Evolutionary conservation across 2,113 vertebrate species (phyloP).

Genomic region (Lagopus muta): DNA sequence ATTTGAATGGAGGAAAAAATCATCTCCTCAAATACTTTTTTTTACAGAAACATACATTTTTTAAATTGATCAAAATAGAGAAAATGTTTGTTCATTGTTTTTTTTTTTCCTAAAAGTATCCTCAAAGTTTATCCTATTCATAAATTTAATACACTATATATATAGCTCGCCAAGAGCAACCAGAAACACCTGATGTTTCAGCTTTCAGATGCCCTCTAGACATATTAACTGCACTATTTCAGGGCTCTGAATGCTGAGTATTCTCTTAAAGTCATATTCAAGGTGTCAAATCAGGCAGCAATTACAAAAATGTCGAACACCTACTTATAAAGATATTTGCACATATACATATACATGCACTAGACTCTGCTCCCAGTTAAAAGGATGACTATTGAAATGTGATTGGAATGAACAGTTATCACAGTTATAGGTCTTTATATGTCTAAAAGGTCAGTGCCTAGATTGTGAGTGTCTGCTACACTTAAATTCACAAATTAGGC

Average conservation of each 20-base stretch:
- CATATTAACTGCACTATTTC: neutral
- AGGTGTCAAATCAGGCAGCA: neutral
- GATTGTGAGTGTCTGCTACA: neutral
- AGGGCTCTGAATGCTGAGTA: neutral
- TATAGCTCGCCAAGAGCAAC: neutral
- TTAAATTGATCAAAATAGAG: neutral
- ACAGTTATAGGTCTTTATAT: neutral
- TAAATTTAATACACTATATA: neutral
- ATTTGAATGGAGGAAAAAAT: neutral
- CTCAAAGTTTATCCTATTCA: neutral
- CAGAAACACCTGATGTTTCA: neutral
- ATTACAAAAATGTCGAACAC: neutral
- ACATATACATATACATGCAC: neutral
- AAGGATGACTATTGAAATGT: neutral
- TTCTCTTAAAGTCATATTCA: neutral
- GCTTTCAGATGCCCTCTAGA: neutral
- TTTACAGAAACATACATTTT: neutral
- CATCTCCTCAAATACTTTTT: neutral
- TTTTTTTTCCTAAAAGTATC: neutral
- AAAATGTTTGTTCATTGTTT: neutral
- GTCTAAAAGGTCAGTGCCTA: neutral
- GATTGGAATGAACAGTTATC: neutral
- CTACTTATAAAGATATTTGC: neutral
- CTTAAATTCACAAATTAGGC: neutral
- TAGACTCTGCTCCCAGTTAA: neutral